Base-by-base conservation (phyloP, 2,888 invertebrate species). In the Creontiades dilutus region DNA sequence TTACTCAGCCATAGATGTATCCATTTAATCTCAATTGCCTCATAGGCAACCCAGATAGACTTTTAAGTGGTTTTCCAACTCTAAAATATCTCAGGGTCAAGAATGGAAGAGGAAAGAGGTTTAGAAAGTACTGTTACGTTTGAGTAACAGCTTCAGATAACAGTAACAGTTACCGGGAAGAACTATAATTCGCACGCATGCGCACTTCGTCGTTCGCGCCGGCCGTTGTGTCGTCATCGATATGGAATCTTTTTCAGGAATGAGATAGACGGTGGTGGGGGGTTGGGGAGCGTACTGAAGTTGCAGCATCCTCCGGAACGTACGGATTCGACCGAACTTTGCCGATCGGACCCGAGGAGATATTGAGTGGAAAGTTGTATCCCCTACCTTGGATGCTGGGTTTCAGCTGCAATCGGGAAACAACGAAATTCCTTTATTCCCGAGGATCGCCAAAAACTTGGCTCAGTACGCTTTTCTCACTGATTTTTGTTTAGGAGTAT, bases 281-380 rank as follows among this genome's bases (percentile, higher is more conserved):
- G 61, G 19, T n/a, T n/a, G 19, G 68, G 27, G 68, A 19, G 57
- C 5, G 57, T n/a, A 19, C 19, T 5, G 57, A 7, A n/a, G 57
- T 68, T 68, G 23, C 68, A 68, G 68, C 68, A 68, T 68, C 68
- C 68, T 4, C 23, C 68, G 9, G 23, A 12, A 12, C 68, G 5
- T 52, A 16, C 57, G 57, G 12, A 3, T 2, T 1, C 61, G 61
- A 1, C 68, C 68, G 68, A 68, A 23, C 9, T 5, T 23, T 19
- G 23, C 23, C 68, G 68, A 68, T 0, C 68, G 2, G 12, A 68
- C 68, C 68, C 68, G 68, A 68, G 9, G 9, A 5, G 27, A 68
- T 68, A 68, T 68, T 68, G 68, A 68, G 19, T 68, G 68, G 68
- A 68, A 68, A 68, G 68, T 57, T 16, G 16, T 2, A 68, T 27